Percentiles rank a stretch among this genome's conserved stretches.
phyloP scores from a whole-genome alignment of 2,888 invertebrate genomes.

The Argyresthia goedartella region DNA sequence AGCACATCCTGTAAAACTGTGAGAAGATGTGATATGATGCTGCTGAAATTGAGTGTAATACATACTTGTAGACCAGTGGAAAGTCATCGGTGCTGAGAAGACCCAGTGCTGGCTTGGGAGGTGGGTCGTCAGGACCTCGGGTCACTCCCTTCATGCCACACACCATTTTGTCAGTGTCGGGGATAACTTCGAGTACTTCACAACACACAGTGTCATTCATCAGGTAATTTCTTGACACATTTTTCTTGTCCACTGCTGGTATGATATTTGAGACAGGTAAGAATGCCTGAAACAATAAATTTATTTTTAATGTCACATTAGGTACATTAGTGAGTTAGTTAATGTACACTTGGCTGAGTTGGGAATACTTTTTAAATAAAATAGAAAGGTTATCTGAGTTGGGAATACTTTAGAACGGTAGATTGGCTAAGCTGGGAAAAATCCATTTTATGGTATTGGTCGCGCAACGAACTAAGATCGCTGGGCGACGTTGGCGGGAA shows the following conservation, averaged over 20 bases:
- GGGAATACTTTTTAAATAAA: no score
- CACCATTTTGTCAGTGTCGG: slow-evolving; percentile 89
- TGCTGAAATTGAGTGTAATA: slow-evolving; percentile 30
- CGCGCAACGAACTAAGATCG: no score
- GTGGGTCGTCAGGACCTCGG: slow-evolving; percentile 77
- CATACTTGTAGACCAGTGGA: slow-evolving; percentile 88
- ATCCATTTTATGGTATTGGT: no score
- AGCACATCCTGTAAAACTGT: slow-evolving; percentile 22
- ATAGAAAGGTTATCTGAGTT: no score
- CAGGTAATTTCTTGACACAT: slow-evolving; percentile 81
- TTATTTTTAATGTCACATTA: slow-evolving; percentile 9
- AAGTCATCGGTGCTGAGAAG: slow-evolving; percentile 86
- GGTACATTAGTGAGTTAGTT: slow-evolving; percentile 7
- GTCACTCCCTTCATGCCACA: slow-evolving; percentile 88
- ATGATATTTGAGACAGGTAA: slow-evolving; percentile 79
- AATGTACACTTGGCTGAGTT: no score
- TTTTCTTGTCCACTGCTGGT: slow-evolving; percentile 85
- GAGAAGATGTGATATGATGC: neutral
- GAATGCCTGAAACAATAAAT: slow-evolving; percentile 62
- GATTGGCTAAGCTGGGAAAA: no score
- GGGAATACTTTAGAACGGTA: no score
- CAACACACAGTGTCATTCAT: slow-evolving; percentile 89
- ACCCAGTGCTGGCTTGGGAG: slow-evolving; percentile 82
- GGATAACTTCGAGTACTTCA: slow-evolving; percentile 88
- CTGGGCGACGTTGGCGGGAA: no score